A percentile compares a stretch with the other conserved stretches of the same genome.
phyloP scores from a whole-genome alignment of 2,797 vertebrate genomes.

The Saxicola maurus region DNA sequence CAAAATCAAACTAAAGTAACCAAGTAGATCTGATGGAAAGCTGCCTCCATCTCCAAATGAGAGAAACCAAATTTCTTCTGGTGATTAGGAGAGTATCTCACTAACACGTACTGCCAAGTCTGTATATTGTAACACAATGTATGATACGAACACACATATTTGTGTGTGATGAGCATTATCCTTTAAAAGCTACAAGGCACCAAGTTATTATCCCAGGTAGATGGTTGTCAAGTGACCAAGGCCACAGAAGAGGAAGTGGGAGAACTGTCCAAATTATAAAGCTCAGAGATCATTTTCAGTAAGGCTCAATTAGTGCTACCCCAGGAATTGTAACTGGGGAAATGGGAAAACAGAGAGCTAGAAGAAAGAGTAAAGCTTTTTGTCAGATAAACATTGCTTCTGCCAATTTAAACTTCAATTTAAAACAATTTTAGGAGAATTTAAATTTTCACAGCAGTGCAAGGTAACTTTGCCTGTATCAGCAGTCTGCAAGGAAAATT shows the following conservation, averaged over 20 bases:
- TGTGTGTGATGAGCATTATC: not conserved
- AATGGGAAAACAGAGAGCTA: not conserved
- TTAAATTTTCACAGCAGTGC: not conserved
- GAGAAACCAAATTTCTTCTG: not conserved
- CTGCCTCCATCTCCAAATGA: not conserved
- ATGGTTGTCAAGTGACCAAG: not conserved
- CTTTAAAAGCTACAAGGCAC: not conserved
- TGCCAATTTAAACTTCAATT: not conserved
- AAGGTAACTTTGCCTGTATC: not conserved
- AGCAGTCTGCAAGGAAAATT: not conserved
- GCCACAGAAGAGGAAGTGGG: constrained; percentile 22
- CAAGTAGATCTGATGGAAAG: not conserved
- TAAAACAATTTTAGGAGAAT: not conserved
- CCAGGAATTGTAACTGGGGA: not conserved
- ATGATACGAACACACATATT: not conserved
- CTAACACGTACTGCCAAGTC: not conserved
- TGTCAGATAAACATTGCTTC: not conserved
- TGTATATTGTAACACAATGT: not conserved
- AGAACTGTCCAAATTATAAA: constrained; percentile 27
- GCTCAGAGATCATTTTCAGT: not conserved
- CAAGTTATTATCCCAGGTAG: not conserved
- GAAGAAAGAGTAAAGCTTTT: not conserved
- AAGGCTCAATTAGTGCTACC: constrained; percentile 1
- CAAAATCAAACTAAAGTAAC: not conserved
- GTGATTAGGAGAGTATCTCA: not conserved